Percentiles rank a stretch among this genome's conserved stretches.
These are phyloP conservation scores for Pheosia tremula DNA, from an alignment of 2,888 invertebrate genomes.

Conservation along the genomic window DNA sequence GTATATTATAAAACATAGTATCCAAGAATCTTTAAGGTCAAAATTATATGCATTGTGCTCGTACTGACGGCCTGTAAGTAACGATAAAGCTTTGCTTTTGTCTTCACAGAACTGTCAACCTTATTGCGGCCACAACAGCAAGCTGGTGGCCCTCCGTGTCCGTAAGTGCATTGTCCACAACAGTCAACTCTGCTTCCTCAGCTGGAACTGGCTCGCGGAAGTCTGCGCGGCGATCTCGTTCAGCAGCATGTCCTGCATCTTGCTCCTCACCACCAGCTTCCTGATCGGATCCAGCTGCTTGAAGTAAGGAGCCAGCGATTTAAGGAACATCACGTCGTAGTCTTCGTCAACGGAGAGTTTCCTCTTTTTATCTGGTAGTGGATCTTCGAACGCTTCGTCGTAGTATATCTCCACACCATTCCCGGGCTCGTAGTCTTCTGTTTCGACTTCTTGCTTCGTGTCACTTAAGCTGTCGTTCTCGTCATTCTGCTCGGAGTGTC, in stretches of 20 bases:
- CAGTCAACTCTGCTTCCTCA: conserved; percentile 17
- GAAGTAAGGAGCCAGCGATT: conserved; percentile 61
- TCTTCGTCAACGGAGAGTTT: conserved; percentile 41
- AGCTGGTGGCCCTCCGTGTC: no score
- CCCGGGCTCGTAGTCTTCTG: conserved; percentile 15
- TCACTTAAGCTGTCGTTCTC: conserved; percentile 20
- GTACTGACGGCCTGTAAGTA: no score
- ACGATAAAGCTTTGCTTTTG: no score
- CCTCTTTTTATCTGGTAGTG: conserved; percentile 34
- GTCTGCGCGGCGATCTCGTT: conserved; percentile 52
- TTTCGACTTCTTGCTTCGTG: conserved; percentile 21
- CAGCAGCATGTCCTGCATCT: conserved; percentile 61
- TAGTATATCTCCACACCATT: conserved; percentile 25
- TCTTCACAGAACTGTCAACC: no score
- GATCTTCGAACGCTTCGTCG: conserved; percentile 29
- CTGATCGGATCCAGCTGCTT: conserved; percentile 54
- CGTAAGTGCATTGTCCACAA: not conserved
- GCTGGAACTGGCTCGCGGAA: conserved; percentile 16
- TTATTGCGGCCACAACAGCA: no score
- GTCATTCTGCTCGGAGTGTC: not conserved
- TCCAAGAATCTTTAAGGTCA: no score
- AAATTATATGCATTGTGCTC: no score
- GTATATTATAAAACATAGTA: no score
- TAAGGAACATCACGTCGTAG: conserved; percentile 61
- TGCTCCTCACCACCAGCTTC: conserved; percentile 58